Evolutionary conservation across 2,888 invertebrate species (phyloP).

Genomic region (Troilus luridus): DNA sequence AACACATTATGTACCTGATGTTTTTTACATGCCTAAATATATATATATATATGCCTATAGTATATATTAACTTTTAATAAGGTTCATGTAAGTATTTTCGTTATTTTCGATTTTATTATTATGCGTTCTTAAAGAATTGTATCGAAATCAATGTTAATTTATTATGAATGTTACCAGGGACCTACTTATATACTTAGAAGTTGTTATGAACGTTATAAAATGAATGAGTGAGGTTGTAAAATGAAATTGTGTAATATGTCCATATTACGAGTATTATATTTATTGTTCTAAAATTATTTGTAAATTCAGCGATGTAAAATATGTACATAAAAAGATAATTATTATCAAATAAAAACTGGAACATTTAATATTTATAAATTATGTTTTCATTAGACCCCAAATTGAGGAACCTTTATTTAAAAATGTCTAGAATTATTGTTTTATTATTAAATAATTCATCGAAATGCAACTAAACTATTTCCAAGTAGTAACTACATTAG

Average conservation of each 20-base stretch:
- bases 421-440: too few relatives aligned
- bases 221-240: background rate
- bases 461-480: too few relatives aligned
- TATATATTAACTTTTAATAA: too few relatives aligned
- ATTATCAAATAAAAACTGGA: background rate
- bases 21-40: too few relatives aligned
- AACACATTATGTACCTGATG: too few relatives aligned
- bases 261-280: conserved; percentile 29
- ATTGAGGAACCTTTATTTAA: too few relatives aligned
- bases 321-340: conserved; percentile 39
- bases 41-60: too few relatives aligned
- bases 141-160: background rate
- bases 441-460: too few relatives aligned
- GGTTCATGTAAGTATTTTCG: too few relatives aligned
- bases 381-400: background rate
- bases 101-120: background rate
- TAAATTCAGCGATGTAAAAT: conserved; percentile 35
- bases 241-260: too few relatives aligned
- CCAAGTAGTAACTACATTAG: too few relatives aligned
- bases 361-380: background rate
- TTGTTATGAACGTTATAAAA: background rate
- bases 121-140: background rate
- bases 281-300: conserved; percentile 40
- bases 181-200: background rate
- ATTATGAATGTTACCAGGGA: background rate